Percentiles rank a stretch among this genome's conserved stretches.
These are phyloP conservation scores for Crocallis elinguaria DNA, from an alignment of 2,888 invertebrate species.

Conservation along the genomic window DNA sequence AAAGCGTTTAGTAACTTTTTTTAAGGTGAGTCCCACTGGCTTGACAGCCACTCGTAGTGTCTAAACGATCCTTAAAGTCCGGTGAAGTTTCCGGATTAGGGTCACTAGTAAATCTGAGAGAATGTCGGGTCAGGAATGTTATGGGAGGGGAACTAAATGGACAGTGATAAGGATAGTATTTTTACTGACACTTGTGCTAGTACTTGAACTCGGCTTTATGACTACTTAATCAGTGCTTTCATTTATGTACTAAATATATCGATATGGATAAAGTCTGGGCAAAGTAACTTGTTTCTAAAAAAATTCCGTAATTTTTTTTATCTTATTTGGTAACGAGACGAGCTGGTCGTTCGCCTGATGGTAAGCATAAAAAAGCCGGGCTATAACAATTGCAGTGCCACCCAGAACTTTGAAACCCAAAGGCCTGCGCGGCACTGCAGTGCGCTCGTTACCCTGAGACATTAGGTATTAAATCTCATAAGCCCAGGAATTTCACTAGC, in stretches of 20 bases:
- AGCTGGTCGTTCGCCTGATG: no score
- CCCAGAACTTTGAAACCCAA: no score
- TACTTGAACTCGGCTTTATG: conserved; percentile 12
- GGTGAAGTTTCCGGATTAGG: conserved; percentile 44
- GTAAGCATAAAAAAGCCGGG: no score
- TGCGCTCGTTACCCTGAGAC: no score
- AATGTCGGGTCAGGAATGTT: conserved; percentile 33
- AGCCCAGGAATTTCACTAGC: no score
- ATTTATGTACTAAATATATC: neutral
- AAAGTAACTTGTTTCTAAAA: no score
- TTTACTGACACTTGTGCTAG: conserved; percentile 21
- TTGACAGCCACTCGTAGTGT: neutral
- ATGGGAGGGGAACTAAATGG: conserved; percentile 15
- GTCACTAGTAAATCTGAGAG: conserved; percentile 38
- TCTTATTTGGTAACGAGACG: no score
- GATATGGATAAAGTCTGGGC: no score
- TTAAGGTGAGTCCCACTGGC: neutral
- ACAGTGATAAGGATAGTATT: conserved; percentile 26
- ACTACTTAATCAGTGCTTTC: conserved; percentile 1
- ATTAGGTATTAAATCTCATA: no score
- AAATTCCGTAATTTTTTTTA: no score
- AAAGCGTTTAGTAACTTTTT: neutral
- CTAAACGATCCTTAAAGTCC: conserved; percentile 13
- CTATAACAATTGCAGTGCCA: no score
- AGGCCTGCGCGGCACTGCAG: no score